Conservation (phyloP, 2,113 vertebrate species). For the Tauraco erythrolophus region DNA sequence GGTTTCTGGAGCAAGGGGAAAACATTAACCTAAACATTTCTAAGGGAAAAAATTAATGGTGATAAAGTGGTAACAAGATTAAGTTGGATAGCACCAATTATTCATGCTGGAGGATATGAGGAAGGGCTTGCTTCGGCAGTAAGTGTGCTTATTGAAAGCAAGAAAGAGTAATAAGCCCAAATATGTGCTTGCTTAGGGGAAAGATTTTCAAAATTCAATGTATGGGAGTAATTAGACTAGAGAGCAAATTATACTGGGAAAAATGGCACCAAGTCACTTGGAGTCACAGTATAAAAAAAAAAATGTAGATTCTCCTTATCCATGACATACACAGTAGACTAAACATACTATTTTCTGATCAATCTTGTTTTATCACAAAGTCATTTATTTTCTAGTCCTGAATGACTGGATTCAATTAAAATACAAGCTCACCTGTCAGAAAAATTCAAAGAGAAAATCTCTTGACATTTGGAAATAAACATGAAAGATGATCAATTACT, state of each 20-base stretch:
- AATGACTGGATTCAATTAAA: slow-evolving; percentile 27
- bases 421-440: not conserved
- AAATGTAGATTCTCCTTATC: not conserved
- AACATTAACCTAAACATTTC: slow-evolving; percentile 34
- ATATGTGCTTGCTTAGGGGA: not conserved
- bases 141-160: slow-evolving; percentile 23
- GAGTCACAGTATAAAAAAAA: not conserved
- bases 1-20: not conserved
- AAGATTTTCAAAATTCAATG: not conserved
- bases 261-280: not conserved
- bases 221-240: not conserved
- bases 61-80: slow-evolving; percentile 42
- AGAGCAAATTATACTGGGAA: not conserved
- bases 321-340: not conserved
- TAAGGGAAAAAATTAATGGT: slow-evolving; percentile 26
- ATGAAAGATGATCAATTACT: not conserved
- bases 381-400: not conserved
- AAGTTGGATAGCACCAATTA: slow-evolving; percentile 30
- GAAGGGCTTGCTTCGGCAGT: slow-evolving; percentile 31
- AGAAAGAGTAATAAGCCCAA: not conserved
- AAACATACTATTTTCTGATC: not conserved
- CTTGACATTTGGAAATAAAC: not conserved
- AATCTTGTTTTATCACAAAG: not conserved
- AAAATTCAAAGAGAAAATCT: not conserved
- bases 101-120: slow-evolving; percentile 5